Percentiles rank a stretch among this genome's conserved stretches.
Conservation (phyloP, 2,113 vertebrate species). For the Oryzias curvinotus region DNA sequence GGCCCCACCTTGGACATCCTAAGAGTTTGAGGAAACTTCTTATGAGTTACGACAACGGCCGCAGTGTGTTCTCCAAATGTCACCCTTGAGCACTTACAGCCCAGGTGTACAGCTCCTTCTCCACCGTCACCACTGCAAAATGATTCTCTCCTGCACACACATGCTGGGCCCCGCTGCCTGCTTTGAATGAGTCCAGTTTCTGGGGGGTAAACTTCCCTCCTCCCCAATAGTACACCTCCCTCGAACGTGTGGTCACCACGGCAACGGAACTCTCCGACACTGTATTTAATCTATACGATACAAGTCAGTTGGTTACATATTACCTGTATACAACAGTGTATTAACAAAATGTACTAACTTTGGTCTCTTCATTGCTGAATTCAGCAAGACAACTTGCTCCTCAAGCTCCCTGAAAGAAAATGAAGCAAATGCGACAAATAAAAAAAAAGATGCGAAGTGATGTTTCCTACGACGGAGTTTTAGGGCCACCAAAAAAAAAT, state of each 20-base stretch:
- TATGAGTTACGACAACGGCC: background rate
- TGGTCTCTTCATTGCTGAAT: constrained; percentile 91
- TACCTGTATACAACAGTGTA: background rate
- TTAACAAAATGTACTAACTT: constrained; percentile 76
- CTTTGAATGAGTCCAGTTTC: constrained; percentile 94
- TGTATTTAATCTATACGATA: constrained; percentile 82
- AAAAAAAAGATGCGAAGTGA: too few relatives aligned
- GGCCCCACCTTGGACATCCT: constrained; percentile 96
- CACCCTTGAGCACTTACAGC: constrained; percentile 83
- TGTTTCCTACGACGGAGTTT: too few relatives aligned
- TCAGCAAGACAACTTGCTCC: constrained; percentile 88
- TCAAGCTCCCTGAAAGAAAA: constrained; percentile 85
- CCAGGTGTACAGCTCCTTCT: constrained; percentile 99
- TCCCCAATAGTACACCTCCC: constrained; percentile 98
- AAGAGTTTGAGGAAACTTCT: constrained; percentile 13
- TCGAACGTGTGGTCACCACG: constrained; percentile 93
- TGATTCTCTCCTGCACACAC: constrained; percentile 97
- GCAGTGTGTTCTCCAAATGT: background rate
- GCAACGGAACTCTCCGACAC: constrained; percentile 89
- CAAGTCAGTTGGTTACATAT: background rate
- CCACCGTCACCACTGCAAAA: constrained; percentile 97
- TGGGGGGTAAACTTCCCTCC: constrained; percentile 97
- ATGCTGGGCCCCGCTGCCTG: constrained; percentile 92
- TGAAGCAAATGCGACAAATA: background rate
- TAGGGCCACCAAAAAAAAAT: too few relatives aligned